Conservation (phyloP, 1,140 invertebrate genomes). For the Grapholita molesta region DNA sequence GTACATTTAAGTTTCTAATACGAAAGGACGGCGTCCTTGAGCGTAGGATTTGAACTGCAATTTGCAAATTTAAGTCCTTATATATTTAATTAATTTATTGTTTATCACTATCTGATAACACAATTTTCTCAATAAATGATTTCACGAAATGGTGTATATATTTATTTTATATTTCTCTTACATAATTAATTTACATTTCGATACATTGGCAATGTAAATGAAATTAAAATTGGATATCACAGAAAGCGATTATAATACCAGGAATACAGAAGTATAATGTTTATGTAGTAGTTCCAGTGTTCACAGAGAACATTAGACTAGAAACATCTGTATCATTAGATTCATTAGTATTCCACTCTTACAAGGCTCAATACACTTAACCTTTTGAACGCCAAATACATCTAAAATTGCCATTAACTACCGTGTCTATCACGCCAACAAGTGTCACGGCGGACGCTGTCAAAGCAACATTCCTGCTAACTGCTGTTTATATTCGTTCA, state of each 20-base stretch:
- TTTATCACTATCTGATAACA: slow-evolving; percentile 73
- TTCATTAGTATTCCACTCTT: no score
- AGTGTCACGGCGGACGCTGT: no score
- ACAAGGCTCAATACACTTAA: no score
- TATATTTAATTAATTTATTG: slow-evolving; percentile 77
- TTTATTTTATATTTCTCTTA: slow-evolving; percentile 29
- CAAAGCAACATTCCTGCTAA: no score
- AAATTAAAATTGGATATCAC: neutral
- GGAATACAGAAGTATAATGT: neutral
- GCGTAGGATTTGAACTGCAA: slow-evolving; percentile 57
- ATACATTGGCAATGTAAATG: neutral
- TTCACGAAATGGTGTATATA: slow-evolving; percentile 39
- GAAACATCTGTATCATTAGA: no score
- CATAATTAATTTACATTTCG: slow-evolving; percentile 2
- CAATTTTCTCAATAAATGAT: slow-evolving; percentile 71
- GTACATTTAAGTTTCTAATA: slow-evolving; percentile 68
- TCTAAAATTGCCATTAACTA: no score
- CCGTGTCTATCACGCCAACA: no score
- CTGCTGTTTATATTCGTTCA: no score
- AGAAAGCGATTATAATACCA: neutral
- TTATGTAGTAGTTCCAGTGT: neutral
- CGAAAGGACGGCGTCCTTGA: slow-evolving; percentile 47
- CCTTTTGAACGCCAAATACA: no score
- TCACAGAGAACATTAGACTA: neutral
- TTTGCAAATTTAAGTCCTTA: slow-evolving; percentile 64